These are phyloP conservation scores for Cyprinus carpio DNA, from an alignment of 2,113 vertebrate genomes.

Conservation along the genomic window DNA sequence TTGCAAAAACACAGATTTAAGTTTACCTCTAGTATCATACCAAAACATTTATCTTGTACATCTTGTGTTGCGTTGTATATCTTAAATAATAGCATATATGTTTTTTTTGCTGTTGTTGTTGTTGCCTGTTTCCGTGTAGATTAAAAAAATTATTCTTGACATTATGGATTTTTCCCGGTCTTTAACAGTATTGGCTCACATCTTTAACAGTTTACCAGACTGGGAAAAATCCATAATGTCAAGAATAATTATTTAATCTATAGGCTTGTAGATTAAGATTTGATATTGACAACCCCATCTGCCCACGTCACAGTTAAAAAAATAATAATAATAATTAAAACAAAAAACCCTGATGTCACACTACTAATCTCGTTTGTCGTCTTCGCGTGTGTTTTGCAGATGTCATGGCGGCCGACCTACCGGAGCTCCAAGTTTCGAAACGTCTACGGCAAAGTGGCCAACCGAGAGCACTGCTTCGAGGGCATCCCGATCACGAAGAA, in stretches of 20 bases:
- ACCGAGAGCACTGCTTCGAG: conserved; percentile 94
- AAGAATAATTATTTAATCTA: too few species aligned
- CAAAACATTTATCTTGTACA: too few species aligned
- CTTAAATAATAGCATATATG: too few species aligned
- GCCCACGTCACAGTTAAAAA: neutral
- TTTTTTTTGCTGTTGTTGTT: too few species aligned
- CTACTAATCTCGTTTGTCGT: neutral
- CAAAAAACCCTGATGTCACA: too few species aligned
- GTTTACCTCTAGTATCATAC: neutral
- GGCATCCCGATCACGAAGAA: conserved; percentile 97
- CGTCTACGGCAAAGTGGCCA: conserved; percentile 94
- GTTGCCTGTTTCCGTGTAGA: too few species aligned
- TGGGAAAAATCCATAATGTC: too few species aligned
- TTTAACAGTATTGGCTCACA: neutral
- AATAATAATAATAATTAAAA: neutral
- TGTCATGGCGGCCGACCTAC: conserved; percentile 99
- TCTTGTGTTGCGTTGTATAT: too few species aligned
- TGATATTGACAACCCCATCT: neutral
- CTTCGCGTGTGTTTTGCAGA: conserved; percentile 73
- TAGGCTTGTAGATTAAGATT: too few species aligned
- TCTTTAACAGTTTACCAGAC: too few species aligned
- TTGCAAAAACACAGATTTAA: neutral
- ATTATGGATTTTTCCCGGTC: neutral
- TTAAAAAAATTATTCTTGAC: neutral
- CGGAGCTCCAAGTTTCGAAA: conserved; percentile 99